phyloP scores from a whole-genome alignment of 2,113 vertebrate species.

The Urocitellus parryii region DNA sequence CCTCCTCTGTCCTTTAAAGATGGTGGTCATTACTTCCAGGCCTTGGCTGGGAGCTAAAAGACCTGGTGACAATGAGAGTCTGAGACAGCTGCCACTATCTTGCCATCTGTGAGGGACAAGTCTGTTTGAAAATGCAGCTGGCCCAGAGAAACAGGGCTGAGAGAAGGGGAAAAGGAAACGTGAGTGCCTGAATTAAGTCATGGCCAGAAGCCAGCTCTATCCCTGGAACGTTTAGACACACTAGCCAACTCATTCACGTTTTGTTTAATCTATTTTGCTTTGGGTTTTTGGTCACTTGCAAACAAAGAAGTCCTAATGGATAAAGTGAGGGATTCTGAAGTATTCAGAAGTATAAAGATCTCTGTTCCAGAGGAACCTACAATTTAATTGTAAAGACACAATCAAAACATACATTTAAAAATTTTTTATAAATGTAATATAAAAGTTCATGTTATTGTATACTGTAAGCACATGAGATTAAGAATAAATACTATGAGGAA shows the following conservation, averaged over 20 bases:
- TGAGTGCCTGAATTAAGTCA: neutral
- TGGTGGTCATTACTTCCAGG: neutral
- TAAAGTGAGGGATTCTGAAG: neutral
- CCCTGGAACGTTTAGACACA: neutral
- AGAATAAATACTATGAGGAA: neutral
- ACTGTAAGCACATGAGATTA: conserved; percentile 3
- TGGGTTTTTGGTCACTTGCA: conserved; percentile 5
- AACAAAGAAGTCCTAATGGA: neutral
- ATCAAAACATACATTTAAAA: neutral
- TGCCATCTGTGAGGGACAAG: neutral
- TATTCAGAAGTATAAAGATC: neutral
- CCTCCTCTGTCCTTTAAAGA: neutral
- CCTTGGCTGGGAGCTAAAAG: neutral
- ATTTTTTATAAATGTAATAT: neutral
- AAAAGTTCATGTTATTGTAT: neutral
- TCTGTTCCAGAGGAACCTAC: neutral
- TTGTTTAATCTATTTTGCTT: neutral
- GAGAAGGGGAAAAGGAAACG: neutral
- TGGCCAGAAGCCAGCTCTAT: neutral
- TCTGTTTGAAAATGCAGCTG: neutral
- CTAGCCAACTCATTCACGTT: conserved; percentile 23
- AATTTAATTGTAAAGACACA: neutral
- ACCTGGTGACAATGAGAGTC: neutral
- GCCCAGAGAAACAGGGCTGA: neutral
- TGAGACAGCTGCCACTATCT: neutral